Evolutionary conservation across 2,797 vertebrate species (phyloP).

Genomic region (Mus spretus): DNA sequence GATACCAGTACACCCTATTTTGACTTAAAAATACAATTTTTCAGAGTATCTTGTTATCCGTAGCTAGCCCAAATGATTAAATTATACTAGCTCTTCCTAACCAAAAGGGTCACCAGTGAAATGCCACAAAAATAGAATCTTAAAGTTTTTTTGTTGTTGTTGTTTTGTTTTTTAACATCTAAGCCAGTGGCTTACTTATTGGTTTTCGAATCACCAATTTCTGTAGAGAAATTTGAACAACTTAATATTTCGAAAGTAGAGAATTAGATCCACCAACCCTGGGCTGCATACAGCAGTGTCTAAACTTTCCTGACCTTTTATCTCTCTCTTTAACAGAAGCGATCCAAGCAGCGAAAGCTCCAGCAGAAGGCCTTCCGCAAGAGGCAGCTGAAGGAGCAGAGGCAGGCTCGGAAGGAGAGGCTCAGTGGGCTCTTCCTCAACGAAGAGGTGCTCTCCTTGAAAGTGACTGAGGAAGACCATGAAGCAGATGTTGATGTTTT

Average conservation of each 20-base stretch:
- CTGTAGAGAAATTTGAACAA: slow-evolving; percentile 59
- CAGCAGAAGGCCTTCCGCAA: slow-evolving; percentile 98
- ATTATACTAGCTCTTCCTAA: background rate
- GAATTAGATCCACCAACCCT: slow-evolving; percentile 35
- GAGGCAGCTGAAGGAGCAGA: slow-evolving; percentile 98
- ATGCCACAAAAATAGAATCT: slow-evolving; percentile 52
- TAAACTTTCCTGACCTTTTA: slow-evolving; percentile 70
- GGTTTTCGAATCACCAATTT: background rate
- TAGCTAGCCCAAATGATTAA: slow-evolving; percentile 47
- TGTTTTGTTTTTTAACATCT: background rate
- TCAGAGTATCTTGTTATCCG: slow-evolving; percentile 24
- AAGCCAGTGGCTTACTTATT: slow-evolving; percentile 35
- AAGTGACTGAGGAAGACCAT: slow-evolving; percentile 96
- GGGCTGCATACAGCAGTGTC: slow-evolving; percentile 27
- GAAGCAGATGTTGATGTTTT: slow-evolving; percentile 96
- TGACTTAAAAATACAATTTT: slow-evolving; percentile 41
- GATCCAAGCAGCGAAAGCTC: slow-evolving; percentile 98
- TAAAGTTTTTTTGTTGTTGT: slow-evolving; percentile 52
- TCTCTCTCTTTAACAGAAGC: slow-evolving; percentile 92
- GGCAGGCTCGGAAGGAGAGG: slow-evolving; percentile 97
- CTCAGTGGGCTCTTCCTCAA: slow-evolving; percentile 98
- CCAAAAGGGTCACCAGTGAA: slow-evolving; percentile 41
- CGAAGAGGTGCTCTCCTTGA: slow-evolving; percentile 97
- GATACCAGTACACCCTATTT: slow-evolving; percentile 37
- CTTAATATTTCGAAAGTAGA: slow-evolving; percentile 64